Conservation (phyloP, 2,113 vertebrate genomes). For the Chlorodrepanis virens region DNA sequence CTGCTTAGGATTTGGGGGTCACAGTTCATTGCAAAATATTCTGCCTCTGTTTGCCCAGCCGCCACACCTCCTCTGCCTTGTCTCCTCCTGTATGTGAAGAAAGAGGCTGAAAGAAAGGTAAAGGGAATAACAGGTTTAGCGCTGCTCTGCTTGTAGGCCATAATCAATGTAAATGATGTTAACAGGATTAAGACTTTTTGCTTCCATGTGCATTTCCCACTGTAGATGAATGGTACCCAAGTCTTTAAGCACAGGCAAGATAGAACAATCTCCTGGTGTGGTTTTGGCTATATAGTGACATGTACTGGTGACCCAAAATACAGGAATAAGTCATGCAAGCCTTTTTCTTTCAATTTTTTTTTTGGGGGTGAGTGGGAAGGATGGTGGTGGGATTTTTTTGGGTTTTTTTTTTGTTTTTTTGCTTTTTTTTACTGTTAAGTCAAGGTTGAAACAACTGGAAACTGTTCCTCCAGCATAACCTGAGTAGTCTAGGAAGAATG, state of each 20-base stretch:
- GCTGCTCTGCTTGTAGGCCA: not conserved
- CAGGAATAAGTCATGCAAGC: not conserved
- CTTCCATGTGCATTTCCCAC: not conserved
- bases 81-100: not conserved
- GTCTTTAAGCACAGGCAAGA: not conserved
- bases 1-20: not conserved
- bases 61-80: not conserved
- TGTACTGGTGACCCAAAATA: not conserved
- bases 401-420: not conserved
- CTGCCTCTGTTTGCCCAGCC: constrained; percentile 30
- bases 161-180: not conserved
- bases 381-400: not conserved
- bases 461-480: not conserved
- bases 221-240: not conserved
- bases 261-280: not conserved
- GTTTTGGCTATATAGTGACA: not conserved
- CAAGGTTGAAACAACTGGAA: not conserved
- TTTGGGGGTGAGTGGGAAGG: fast-evolving
- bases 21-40: constrained; percentile 21
- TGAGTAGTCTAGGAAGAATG: not conserved
- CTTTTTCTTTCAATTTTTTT: not conserved
- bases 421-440: not conserved
- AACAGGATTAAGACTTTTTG: not conserved
- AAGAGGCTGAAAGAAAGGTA: not conserved
- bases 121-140: not conserved